Percentiles rank a stretch among this genome's conserved stretches.
These are phyloP conservation scores for Budorcas taxicolor DNA, from an alignment of 2,113 vertebrate species.

Conservation along the genomic window DNA sequence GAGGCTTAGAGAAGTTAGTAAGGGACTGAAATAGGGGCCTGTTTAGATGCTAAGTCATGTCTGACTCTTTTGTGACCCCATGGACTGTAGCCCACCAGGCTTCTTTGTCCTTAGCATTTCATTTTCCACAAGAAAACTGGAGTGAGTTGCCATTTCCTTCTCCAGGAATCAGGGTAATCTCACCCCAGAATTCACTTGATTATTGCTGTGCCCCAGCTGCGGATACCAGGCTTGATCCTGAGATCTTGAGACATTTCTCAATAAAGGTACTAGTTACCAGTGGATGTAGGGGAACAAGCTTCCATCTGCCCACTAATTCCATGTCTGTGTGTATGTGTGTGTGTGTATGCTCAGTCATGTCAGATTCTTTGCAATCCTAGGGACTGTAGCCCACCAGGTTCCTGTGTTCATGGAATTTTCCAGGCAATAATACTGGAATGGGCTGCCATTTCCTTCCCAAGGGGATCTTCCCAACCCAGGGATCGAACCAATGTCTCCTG, in stretches of 20 bases:
- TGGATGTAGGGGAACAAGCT: not conserved
- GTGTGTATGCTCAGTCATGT: not conserved
- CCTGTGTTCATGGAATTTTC: not conserved
- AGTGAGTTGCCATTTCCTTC: not conserved
- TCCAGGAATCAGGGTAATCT: not conserved
- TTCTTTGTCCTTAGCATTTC: not conserved
- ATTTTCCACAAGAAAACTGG: not conserved
- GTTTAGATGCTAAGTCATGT: not conserved
- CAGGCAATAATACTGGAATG: not conserved
- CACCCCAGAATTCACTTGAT: not conserved
- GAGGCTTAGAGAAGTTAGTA: not conserved
- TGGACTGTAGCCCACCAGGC: not conserved
- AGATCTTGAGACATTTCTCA: not conserved
- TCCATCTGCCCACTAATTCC: not conserved
- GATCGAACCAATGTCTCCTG: not conserved
- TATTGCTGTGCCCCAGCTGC: not conserved
- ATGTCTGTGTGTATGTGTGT: not conserved
- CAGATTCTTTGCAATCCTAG: not conserved
- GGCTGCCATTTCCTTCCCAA: not conserved
- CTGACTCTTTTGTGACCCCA: not conserved
- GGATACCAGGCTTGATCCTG: not conserved
- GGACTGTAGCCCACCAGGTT: not conserved
- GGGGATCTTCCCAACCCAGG: not conserved
- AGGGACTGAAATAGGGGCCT: not conserved
- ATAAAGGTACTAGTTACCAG: too few species aligned